A percentile compares a stretch with the other conserved stretches of the same genome.
Conservation (phyloP, 2,888 invertebrate species). For the Idaea aversata region DNA sequence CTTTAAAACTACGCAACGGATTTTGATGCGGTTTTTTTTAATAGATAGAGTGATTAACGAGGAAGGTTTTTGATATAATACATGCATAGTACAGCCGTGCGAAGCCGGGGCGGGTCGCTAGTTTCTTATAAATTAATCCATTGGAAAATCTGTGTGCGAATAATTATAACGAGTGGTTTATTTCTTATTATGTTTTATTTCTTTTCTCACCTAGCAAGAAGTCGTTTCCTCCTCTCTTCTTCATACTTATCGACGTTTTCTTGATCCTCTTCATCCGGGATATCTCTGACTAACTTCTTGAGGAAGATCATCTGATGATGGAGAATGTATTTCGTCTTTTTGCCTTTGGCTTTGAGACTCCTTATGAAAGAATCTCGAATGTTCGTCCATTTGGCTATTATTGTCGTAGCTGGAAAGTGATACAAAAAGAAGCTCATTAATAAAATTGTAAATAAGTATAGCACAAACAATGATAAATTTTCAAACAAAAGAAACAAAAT, state of each 20-base stretch:
- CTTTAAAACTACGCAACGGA: too few species aligned
- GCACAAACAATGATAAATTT: neutral
- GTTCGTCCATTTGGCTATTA: constrained; percentile 69
- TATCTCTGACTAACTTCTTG: constrained; percentile 17
- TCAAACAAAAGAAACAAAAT: neutral
- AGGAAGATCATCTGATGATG: constrained; percentile 62
- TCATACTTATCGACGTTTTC: constrained; percentile 13
- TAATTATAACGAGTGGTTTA: too few species aligned
- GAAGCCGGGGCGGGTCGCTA: too few species aligned
- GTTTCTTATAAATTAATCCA: too few species aligned
- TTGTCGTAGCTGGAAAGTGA: constrained; percentile 52
- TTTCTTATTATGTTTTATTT: too few species aligned
- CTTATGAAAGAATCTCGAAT: constrained; percentile 67
- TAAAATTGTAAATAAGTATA: neutral
- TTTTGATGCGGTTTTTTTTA: too few species aligned
- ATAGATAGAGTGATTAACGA: too few species aligned
- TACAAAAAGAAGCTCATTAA: too few species aligned
- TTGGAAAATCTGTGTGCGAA: too few species aligned
- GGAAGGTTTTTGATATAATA: too few species aligned
- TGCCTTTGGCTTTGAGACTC: constrained; percentile 46
- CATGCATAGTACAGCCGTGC: too few species aligned
- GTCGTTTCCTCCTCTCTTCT: constrained; percentile 14
- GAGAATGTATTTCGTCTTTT: constrained; percentile 44
- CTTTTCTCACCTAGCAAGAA: constrained; percentile 7
- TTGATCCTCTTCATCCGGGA: neutral